These are phyloP conservation scores for Hemitrygon akajei DNA, from an alignment of 2,797 vertebrate genomes.

Conservation along the genomic window DNA sequence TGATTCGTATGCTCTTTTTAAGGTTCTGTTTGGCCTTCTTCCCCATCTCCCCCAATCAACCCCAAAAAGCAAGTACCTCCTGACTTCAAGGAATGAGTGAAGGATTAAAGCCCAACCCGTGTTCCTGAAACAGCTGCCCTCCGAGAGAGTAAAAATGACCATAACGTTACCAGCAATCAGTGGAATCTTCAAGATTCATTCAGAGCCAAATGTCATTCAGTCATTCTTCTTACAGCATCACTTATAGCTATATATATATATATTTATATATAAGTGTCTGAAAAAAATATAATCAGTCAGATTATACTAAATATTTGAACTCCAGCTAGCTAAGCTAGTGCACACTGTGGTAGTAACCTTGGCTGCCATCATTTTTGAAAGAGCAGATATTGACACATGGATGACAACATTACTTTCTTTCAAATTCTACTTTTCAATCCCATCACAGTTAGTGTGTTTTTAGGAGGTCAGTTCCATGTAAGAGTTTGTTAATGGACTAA, in stretches of 20 bases:
- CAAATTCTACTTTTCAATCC: neutral
- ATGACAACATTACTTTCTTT: constrained; percentile 11
- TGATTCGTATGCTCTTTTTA: neutral
- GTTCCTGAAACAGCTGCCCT: constrained; percentile 19
- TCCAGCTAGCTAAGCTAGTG: constrained; percentile 19
- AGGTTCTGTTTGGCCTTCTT: neutral
- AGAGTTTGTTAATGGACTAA: constrained; percentile 23
- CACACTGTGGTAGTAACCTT: constrained; percentile 16
- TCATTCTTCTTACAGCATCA: neutral
- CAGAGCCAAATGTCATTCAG: neutral
- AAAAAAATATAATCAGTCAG: constrained; percentile 23
- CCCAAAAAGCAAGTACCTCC: neutral
- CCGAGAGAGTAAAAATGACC: neutral
- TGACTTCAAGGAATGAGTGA: neutral
- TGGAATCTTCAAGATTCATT: neutral
- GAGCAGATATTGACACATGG: neutral
- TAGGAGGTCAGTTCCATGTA: constrained; percentile 17
- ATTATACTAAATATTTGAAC: constrained; percentile 26
- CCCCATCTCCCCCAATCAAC: neutral
- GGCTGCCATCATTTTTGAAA: neutral
- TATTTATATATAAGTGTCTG: neutral
- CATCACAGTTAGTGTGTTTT: constrained; percentile 30
- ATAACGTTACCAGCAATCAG: constrained; percentile 12
- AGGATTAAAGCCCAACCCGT: neutral
- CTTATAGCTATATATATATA: neutral